Conservation (phyloP, 2,113 vertebrate genomes). For the Collichthys lucidus region DNA sequence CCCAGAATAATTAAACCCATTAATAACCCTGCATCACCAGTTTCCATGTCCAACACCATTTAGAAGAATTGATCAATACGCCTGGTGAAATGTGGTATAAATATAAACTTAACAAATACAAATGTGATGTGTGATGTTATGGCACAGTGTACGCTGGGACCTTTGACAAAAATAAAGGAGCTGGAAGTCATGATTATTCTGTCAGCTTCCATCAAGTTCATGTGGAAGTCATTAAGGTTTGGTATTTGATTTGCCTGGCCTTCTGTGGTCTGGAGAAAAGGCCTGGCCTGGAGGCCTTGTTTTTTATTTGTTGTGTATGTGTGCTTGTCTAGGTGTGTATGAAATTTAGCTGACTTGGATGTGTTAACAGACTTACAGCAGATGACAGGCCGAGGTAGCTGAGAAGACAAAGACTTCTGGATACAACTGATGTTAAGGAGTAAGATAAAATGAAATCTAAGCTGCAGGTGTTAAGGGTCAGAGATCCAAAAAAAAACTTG, state of each 20-base stretch:
- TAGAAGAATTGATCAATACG: background rate
- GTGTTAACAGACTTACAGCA: background rate
- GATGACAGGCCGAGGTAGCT: background rate
- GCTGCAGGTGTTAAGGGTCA: too few relatives aligned
- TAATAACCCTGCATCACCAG: background rate
- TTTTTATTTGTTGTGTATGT: background rate
- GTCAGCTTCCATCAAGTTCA: constrained; percentile 20
- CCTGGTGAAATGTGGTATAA: background rate
- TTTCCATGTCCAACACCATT: background rate
- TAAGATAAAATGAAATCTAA: background rate
- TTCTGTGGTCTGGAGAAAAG: constrained; percentile 10
- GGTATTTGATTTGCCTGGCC: constrained; percentile 19
- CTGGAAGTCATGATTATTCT: background rate
- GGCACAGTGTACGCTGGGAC: background rate
- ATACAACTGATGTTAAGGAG: background rate
- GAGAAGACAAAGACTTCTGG: background rate
- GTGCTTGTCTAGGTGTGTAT: background rate
- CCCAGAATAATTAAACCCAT: constrained; percentile 19
- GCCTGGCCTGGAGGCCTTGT: background rate
- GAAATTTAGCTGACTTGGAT: background rate
- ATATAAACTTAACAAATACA: background rate
- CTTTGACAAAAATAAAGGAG: constrained; percentile 10
- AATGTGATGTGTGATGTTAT: background rate
- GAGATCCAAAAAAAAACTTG: too few relatives aligned
- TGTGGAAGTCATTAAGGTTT: background rate